A percentile compares a stretch with the other conserved stretches of the same genome.
These are phyloP conservation scores for Adelognathus sp. DNA, from an alignment of 2,888 invertebrate genomes.

Conservation along the genomic window DNA sequence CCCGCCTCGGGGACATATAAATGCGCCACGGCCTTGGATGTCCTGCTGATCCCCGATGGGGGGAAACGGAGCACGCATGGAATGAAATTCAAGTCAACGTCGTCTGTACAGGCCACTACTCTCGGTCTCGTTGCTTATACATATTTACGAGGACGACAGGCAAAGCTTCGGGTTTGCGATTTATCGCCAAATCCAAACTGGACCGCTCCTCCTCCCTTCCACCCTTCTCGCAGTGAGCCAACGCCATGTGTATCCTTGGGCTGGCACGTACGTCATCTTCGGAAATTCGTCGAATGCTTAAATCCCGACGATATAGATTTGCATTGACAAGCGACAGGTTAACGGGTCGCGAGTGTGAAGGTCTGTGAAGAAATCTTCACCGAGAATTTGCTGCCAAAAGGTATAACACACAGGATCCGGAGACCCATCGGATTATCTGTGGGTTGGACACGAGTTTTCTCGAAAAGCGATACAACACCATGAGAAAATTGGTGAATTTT, in stretches of 20 bases:
- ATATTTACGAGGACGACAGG: constrained; percentile 44
- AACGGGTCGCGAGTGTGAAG: background rate
- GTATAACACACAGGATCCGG: too few relatives aligned
- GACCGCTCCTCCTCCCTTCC: too few relatives aligned
- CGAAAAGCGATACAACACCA: too few relatives aligned
- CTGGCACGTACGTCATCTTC: background rate
- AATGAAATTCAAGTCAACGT: constrained; percentile 48
- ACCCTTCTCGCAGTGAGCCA: background rate
- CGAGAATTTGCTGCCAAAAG: too few relatives aligned
- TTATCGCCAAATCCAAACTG: constrained; percentile 39
- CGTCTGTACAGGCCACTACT: background rate
- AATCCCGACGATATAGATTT: background rate
- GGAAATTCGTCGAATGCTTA: constrained; percentile 35
- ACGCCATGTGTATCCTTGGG: constrained; percentile 6
- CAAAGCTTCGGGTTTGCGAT: constrained; percentile 42
- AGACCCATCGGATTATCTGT: too few relatives aligned
- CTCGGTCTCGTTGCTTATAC: constrained; percentile 20
- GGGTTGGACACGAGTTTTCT: too few relatives aligned
- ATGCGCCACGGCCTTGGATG: background rate
- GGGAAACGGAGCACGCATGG: constrained; percentile 4
- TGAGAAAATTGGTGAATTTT: too few relatives aligned
- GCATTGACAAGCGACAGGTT: background rate
- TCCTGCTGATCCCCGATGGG: background rate
- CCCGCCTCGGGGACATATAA: background rate
- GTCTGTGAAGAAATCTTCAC: background rate